A percentile compares a stretch with the other conserved stretches of the same genome.
These are phyloP conservation scores for Tricholauxania praeusta DNA, from an alignment of 2,888 invertebrate species.

Conservation along the genomic window DNA sequence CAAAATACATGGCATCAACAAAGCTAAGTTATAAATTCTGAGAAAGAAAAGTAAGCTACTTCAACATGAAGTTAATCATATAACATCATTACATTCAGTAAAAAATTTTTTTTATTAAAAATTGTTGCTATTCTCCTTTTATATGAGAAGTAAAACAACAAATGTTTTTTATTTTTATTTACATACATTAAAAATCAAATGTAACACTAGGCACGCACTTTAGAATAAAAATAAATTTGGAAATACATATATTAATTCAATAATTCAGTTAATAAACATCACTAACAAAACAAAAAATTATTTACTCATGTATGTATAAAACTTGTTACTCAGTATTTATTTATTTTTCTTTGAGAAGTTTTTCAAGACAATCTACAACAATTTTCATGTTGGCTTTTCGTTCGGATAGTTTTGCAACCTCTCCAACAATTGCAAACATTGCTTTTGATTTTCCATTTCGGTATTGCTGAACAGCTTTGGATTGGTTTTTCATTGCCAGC, in stretches of 20 bases:
- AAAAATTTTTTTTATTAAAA: conserved; percentile 39
- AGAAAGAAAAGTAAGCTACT: too few relatives aligned
- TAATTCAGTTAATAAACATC: conserved; percentile 11
- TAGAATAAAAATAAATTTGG: conserved; percentile 9
- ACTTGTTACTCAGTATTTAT: conserved; percentile 1
- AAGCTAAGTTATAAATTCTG: too few relatives aligned
- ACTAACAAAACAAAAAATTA: not conserved
- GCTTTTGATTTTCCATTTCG: conserved; percentile 78
- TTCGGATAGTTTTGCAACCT: conserved; percentile 72
- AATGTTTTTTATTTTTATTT: conserved; percentile 1
- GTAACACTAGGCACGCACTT: conserved; percentile 15
- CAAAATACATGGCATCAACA: conserved; percentile 11
- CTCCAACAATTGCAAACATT: conserved; percentile 75
- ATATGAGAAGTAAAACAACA: conserved; percentile 41
- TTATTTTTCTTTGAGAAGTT: conserved; percentile 25
- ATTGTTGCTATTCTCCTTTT: conserved; percentile 61
- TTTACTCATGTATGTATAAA: not conserved
- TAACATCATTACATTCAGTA: conserved; percentile 3
- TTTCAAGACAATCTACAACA: conserved; percentile 73
- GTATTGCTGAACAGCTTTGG: conserved; percentile 76
- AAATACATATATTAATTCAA: not conserved
- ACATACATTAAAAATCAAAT: not conserved
- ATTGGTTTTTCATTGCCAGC: conserved; percentile 74
- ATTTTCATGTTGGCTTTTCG: conserved; percentile 77
- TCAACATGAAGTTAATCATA: not conserved